Base-by-base conservation (phyloP, 2,888 invertebrate genomes). In the Ophioninae sp. region DNA sequence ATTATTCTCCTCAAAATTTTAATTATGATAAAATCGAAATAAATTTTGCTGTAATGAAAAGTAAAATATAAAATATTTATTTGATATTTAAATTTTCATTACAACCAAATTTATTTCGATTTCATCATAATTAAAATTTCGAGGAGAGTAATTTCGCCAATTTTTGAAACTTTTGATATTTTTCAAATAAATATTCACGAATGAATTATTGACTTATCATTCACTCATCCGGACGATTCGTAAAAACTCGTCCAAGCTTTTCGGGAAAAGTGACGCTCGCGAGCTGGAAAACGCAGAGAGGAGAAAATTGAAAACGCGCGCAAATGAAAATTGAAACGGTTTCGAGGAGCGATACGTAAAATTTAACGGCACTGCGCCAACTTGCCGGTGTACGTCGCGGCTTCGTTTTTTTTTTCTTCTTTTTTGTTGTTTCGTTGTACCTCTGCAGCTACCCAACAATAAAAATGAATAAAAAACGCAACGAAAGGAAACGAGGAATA, bases 271-370 rank as follows among this genome's bases (percentile, higher is more conserved):
- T 64, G 64, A 61, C 23, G 10, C 20, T 20, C 37, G 63, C 6
- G 51, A 30, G 63, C 56, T 37, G 65, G 56, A 65, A 64, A 74
- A 51, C 17, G 37, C n/a, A 74, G 20, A 63, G n/a, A 30, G 23
- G 44, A 30, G 51, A 9, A 78, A 44, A 22, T 51, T 22, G 63
- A 44, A 56, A 44, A 68, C 20, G 73, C 30, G 44, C 71, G 65
- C 59, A 68, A 77, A 78, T 78, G 73, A 72, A 82, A 73, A 82
- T 82, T 82, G 81, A 78, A 82, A 82, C 41, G 30, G 56, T 63
- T 58, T 51, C 30, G 30, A 30, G 65, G n/a, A 30, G 30, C n/a
- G 67, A 82, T 73, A 63, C 73, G 68, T 82, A 68, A 77, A 78
- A 78, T 82, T 82, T 82, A 58, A 78, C 65, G 68, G 30, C 63